Evolutionary conservation across 2,888 invertebrate genomes (phyloP), one percentile per base, ranked within the genome.

Genomic region (Eupeodes latifasciatus): DNA sequence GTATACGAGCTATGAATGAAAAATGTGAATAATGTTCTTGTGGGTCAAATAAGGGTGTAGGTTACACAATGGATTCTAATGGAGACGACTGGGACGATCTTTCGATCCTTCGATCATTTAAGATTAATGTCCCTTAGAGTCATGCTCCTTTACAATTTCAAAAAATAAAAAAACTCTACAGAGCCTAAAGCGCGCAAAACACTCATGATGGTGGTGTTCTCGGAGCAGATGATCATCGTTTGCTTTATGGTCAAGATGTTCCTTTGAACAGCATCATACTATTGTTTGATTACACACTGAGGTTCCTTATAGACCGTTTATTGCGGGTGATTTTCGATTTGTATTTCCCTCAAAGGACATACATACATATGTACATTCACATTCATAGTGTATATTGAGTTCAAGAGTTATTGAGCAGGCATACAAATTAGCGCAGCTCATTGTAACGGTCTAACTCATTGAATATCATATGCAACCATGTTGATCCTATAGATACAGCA

Each of bases 21-120:
- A 86, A 84, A 77, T 77, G 76, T 84, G 80, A 80, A 81, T 83
- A 79, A 83, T 84, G 84, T 85, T 81, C 81, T 81, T 82, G 82
- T 89, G 89, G 89, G 89, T 89, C 89, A 89, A 89, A 81, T 85
- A 89, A 85, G 89, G 85, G 89, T 89, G 89, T 89, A 89, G 67
- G 80, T 89, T 89, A 89, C 89, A 89, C 85, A 85, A 89, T 89
- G 78, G 61, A 76, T 74, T 80, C 62, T 81, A 84, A 87, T 87
- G 80, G 84, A 83, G 84, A 86, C 67, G 81, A 77, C 66, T 44
- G 53, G 57, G 59, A 81, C 44, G 78, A 74, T 81, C 67, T 47
- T 77, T 75, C 62, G 61, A 51, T 85, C 79, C 79, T 86, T 72
- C 87, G 78, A 81, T 88, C 88, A 85, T 88, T 88, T 78, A 88